A percentile compares a stretch with the other conserved stretches of the same genome.
Conservation (phyloP, 2,797 vertebrate species). For the Numenius phaeopus region DNA sequence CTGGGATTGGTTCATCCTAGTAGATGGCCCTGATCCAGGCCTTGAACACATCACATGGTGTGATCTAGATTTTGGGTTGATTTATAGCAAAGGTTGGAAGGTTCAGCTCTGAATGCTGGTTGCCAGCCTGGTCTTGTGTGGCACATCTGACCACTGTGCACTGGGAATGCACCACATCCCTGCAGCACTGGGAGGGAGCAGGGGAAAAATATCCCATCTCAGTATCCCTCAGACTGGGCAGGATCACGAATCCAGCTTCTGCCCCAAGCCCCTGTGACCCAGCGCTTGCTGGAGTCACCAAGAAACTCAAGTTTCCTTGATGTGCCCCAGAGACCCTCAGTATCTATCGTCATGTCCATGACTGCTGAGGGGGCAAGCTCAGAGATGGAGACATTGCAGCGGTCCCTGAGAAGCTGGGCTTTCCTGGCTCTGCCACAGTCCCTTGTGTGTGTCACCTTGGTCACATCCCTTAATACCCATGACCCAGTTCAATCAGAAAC, state of each 20-base stretch:
- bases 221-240: background rate
- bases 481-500: background rate
- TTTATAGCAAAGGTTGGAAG: background rate
- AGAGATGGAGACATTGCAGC: background rate
- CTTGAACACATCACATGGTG: background rate
- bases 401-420: background rate
- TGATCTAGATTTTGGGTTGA: background rate
- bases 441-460: background rate
- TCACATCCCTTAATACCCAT: background rate
- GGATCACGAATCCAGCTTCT: background rate
- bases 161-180: background rate
- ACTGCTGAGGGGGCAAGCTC: background rate
- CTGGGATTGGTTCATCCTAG: background rate
- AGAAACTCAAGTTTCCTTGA: background rate
- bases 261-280: too few relatives aligned
- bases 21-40: background rate
- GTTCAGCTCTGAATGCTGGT: background rate
- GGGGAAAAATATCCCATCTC: too few relatives aligned
- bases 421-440: background rate
- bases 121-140: background rate
- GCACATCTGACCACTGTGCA: background rate
- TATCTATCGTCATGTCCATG: background rate
- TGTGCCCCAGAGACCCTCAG: background rate
- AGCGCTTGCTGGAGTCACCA: background rate
- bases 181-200: background rate